Conservation (phyloP, 2,113 vertebrate species). For the Zosterops pallidus region DNA sequence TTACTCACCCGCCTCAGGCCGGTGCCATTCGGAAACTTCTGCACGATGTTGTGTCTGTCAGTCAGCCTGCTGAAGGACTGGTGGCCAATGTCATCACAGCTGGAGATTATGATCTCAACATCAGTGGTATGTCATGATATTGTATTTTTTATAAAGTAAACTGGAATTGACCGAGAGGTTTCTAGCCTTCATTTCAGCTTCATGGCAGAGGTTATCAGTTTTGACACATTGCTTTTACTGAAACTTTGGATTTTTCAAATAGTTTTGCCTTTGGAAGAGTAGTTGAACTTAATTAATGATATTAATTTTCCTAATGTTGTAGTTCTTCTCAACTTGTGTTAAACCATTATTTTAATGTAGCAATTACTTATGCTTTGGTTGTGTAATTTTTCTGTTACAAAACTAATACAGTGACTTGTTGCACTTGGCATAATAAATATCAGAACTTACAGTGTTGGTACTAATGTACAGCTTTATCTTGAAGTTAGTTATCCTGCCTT, state of each 20-base stretch:
- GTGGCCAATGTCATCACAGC: constrained; percentile 87
- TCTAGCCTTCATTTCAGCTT: neutral
- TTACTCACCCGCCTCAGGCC: constrained; percentile 77
- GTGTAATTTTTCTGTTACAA: neutral
- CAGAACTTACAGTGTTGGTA: neutral
- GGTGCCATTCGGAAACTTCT: constrained; percentile 79
- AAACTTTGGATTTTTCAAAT: neutral
- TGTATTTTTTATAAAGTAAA: neutral
- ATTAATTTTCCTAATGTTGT: neutral
- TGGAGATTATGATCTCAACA: constrained; percentile 95
- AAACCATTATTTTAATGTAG: neutral
- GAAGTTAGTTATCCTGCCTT: neutral
- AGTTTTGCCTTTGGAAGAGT: neutral
- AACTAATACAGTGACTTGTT: neutral
- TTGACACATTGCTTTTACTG: neutral
- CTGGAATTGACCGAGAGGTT: neutral
- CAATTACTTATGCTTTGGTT: neutral
- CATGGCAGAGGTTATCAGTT: neutral
- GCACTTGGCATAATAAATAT: neutral
- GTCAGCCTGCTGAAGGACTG: constrained; percentile 90
- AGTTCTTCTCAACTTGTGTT: neutral
- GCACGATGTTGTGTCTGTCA: constrained; percentile 86
- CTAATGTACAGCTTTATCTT: neutral
- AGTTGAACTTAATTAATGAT: neutral
- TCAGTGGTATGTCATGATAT: constrained; percentile 83